phyloP scores from a whole-genome alignment of 1,140 invertebrate species.

The Sycobia sp. region DNA sequence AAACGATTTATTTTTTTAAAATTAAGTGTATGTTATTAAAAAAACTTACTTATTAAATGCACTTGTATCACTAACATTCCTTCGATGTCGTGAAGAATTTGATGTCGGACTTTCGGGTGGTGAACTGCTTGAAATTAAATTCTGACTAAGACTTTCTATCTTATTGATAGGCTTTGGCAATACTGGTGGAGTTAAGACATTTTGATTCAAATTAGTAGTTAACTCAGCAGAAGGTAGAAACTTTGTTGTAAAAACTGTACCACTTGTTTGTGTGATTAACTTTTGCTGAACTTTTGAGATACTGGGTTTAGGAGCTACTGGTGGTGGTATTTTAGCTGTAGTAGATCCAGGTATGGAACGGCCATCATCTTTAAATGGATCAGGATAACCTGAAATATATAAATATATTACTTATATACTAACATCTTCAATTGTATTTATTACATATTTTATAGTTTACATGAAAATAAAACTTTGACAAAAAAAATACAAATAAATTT shows the following conservation, averaged over 20 bases:
- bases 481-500: too few relatives aligned
- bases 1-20: too few relatives aligned
- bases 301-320: conserved; percentile 52
- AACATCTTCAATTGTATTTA: conserved; percentile 6
- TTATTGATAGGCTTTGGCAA: conserved; percentile 63
- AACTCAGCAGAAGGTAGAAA: conserved; percentile 45
- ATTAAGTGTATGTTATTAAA: not conserved
- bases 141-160: conserved; percentile 58
- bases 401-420: too few relatives aligned
- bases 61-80: conserved; percentile 87
- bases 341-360: conserved; percentile 52
- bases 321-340: conserved; percentile 53
- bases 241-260: conserved; percentile 42
- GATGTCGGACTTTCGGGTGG: conserved; percentile 57
- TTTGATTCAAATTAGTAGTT: conserved; percentile 14
- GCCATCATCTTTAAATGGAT: conserved; percentile 60
- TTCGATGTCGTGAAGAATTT: conserved; percentile 67
- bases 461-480: too few relatives aligned
- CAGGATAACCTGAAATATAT: conserved; percentile 54
- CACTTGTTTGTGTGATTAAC: conserved; percentile 47
- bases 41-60: conserved; percentile 79
- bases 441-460: not conserved
- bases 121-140: conserved; percentile 55
- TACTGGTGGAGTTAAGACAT: conserved; percentile 55
- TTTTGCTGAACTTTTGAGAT: conserved; percentile 48